phyloP scores from a whole-genome alignment of 2,113 vertebrate species.

The Lates calcarifer region DNA sequence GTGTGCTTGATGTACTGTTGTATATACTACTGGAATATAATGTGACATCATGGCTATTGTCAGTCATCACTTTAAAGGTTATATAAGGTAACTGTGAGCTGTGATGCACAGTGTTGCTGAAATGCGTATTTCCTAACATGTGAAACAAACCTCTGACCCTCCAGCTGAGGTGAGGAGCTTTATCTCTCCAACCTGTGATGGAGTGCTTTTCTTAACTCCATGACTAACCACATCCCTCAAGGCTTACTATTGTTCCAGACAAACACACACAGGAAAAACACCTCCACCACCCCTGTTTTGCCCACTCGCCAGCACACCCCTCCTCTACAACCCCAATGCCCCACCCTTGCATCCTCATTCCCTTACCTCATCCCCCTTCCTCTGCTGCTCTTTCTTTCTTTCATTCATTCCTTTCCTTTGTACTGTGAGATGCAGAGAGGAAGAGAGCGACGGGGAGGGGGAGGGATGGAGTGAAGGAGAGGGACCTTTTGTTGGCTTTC shows the following conservation, averaged over 20 bases:
- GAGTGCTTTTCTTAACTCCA: slow-evolving; percentile 35
- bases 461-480: slow-evolving; percentile 36
- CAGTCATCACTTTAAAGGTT: not conserved
- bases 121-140: not conserved
- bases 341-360: slow-evolving; percentile 51
- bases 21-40: not conserved
- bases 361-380: slow-evolving; percentile 69
- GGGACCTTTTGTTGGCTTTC: slow-evolving; percentile 78
- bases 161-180: not conserved
- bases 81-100: not conserved
- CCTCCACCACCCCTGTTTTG: slow-evolving; percentile 21
- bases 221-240: slow-evolving; percentile 33
- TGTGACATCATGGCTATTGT: not conserved
- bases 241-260: slow-evolving; percentile 8
- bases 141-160: not conserved
- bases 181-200: slow-evolving; percentile 15
- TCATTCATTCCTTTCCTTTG: slow-evolving; percentile 74
- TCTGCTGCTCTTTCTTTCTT: slow-evolving; percentile 67
- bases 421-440: slow-evolving; percentile 74
- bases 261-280: slow-evolving; percentile 35
- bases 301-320: slow-evolving; percentile 22
- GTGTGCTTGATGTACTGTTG: not conserved
- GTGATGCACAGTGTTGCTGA: not conserved
- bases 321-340: slow-evolving; percentile 21
- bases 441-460: slow-evolving; percentile 45